Evolutionary conservation across 2,888 invertebrate genomes (phyloP).

Genomic region (Oscheius sp.): DNA sequence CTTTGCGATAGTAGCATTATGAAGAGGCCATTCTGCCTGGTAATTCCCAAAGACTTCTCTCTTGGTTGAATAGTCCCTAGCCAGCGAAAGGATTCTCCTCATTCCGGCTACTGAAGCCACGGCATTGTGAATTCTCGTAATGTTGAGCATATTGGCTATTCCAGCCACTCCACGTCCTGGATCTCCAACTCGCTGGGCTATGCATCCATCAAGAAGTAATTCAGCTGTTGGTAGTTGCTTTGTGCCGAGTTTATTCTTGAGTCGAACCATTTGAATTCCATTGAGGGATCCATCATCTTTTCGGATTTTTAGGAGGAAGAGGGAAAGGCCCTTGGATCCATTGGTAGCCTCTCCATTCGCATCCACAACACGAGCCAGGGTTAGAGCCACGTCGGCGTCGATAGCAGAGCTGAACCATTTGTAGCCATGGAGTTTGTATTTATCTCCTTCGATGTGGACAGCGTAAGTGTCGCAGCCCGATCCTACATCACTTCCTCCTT

Average conservation of each 20-base stretch:
- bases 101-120: conserved; percentile 70
- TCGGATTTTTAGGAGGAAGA: conserved; percentile 74
- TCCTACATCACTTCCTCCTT: conserved; percentile 76
- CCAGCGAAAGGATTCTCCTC: conserved; percentile 72
- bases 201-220: conserved; percentile 73
- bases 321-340: conserved; percentile 73
- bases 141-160: conserved; percentile 75
- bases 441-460: conserved; percentile 46
- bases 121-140: conserved; percentile 75
- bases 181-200: conserved; percentile 50
- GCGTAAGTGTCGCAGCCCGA: conserved; percentile 69
- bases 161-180: conserved; percentile 72
- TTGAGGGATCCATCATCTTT: conserved; percentile 72
- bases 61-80: conserved; percentile 74
- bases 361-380: conserved; percentile 74
- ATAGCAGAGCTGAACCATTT: conserved; percentile 77
- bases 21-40: conserved; percentile 73
- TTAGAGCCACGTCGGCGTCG: conserved; percentile 75
- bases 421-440: conserved; percentile 74
- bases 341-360: conserved; percentile 66
- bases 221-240: conserved; percentile 76
- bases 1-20: conserved; percentile 73
- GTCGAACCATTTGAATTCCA: conserved; percentile 74
- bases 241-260: conserved; percentile 76
- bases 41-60: conserved; percentile 74